A percentile compares a stretch with the other conserved stretches of the same genome.
phyloP scores from a whole-genome alignment of 2,797 vertebrate species.

The Fistularia commersonii region DNA sequence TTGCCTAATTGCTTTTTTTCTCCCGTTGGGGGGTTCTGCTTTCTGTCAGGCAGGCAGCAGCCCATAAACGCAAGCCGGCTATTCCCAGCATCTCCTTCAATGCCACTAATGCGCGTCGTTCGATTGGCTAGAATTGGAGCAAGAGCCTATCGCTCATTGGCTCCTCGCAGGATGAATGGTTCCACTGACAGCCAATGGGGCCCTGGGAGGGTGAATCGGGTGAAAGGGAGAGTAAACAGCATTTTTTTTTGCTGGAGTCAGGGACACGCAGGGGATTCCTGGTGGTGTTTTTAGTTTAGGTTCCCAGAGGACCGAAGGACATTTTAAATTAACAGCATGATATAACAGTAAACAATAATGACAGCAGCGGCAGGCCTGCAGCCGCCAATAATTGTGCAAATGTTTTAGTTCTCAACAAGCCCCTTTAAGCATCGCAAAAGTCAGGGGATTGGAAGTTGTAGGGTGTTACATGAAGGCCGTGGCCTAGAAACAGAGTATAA shows the following conservation, averaged over 20 bases:
- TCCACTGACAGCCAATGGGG: slow-evolving; percentile 73
- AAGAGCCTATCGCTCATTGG: slow-evolving; percentile 60
- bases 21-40: slow-evolving; percentile 66
- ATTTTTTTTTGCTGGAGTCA: slow-evolving; percentile 46
- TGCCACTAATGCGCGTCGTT: slow-evolving; percentile 45
- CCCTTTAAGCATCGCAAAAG: no score
- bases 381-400: background rate
- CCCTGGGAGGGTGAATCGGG: slow-evolving; percentile 70
- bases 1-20: slow-evolving; percentile 81
- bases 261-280: slow-evolving; percentile 38
- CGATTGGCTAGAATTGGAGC: slow-evolving; percentile 59
- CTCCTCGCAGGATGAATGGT: slow-evolving; percentile 65
- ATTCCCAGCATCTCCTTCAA: slow-evolving; percentile 65
- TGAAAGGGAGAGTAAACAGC: slow-evolving; percentile 49
- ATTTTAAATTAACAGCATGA: background rate
- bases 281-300: slow-evolving; percentile 25
- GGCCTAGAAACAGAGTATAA: slow-evolving; percentile 61
- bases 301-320: slow-evolving; percentile 17
- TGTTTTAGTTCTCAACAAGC: background rate
- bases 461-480: slow-evolving; percentile 47
- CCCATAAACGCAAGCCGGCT: slow-evolving; percentile 65
- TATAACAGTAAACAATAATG: background rate
- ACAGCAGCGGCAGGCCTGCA: background rate
- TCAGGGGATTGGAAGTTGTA: slow-evolving; percentile 17
- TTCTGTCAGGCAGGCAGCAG: slow-evolving; percentile 72